Conservation (phyloP, 2,113 vertebrate species). For the Eulacestoma nigropectus region DNA sequence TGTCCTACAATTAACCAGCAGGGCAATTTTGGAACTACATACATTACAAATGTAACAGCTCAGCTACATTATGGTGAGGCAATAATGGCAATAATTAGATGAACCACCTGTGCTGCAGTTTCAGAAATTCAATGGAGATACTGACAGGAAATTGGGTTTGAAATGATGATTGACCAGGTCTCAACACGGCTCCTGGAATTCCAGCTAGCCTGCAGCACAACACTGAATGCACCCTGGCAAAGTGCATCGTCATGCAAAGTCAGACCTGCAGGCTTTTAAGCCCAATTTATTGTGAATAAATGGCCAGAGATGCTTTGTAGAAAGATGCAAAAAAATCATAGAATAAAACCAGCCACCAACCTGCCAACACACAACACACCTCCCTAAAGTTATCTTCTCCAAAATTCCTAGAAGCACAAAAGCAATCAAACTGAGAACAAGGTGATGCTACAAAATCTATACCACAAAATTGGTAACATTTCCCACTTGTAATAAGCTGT, state of each 20-base stretch:
- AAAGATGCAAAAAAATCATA: neutral
- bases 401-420: neutral
- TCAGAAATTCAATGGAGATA: neutral
- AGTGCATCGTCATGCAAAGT: neutral
- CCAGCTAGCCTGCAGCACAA: neutral
- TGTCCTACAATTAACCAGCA: neutral
- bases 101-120: neutral
- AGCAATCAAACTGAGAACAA: accelerated
- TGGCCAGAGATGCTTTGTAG: neutral
- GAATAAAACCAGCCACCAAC: neutral
- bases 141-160: neutral
- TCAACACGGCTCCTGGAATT: neutral
- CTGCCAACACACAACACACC: neutral
- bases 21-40: neutral
- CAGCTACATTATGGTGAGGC: neutral
- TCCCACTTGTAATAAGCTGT: neutral
- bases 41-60: neutral
- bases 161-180: neutral
- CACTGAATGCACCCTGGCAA: neutral
- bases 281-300: neutral
- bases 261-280: neutral
- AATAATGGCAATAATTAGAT: neutral
- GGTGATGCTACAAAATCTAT: neutral
- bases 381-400: neutral
- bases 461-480: neutral